Percentiles rank a stretch among this genome's conserved stretches.
phyloP scores from a whole-genome alignment of 2,113 vertebrate genomes.

The Oenanthe melanoleuca region DNA sequence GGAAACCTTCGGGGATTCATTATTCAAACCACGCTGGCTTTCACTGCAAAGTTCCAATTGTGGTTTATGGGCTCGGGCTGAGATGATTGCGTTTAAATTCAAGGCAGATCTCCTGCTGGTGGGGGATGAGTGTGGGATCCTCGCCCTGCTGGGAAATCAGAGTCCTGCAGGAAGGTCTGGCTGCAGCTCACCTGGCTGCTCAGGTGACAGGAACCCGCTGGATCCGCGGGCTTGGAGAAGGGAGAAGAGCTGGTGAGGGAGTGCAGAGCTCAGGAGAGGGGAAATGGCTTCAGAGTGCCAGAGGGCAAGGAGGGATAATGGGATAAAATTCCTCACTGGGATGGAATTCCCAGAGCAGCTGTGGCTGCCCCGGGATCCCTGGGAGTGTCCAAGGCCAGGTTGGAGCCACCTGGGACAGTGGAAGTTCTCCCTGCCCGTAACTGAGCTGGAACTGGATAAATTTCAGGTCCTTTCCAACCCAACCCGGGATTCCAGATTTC shows the following conservation, averaged over 20 bases:
- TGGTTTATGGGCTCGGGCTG: background rate
- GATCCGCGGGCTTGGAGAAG: background rate
- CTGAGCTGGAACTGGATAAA: background rate
- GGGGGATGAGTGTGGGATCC: background rate
- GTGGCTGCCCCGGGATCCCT: background rate
- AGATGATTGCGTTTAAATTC: conserved; percentile 3
- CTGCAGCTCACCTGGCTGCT: background rate
- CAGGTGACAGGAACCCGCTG: background rate
- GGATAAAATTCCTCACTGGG: background rate
- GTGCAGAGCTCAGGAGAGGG: background rate
- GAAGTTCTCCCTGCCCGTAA: accelerated
- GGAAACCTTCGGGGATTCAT: background rate
- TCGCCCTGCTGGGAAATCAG: background rate
- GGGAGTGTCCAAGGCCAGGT: accelerated
- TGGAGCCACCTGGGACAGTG: accelerated
- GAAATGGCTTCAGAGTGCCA: background rate
- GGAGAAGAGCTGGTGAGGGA: background rate
- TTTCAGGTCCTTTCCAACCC: background rate
- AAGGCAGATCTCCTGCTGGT: background rate
- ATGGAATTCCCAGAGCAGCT: background rate
- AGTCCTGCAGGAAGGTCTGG: background rate
- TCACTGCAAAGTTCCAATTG: background rate
- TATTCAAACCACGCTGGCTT: background rate
- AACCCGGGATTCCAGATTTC: background rate
- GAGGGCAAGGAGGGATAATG: background rate